Conservation (phyloP, 2,888 invertebrate genomes). For the Leptura quadrifasciata region DNA sequence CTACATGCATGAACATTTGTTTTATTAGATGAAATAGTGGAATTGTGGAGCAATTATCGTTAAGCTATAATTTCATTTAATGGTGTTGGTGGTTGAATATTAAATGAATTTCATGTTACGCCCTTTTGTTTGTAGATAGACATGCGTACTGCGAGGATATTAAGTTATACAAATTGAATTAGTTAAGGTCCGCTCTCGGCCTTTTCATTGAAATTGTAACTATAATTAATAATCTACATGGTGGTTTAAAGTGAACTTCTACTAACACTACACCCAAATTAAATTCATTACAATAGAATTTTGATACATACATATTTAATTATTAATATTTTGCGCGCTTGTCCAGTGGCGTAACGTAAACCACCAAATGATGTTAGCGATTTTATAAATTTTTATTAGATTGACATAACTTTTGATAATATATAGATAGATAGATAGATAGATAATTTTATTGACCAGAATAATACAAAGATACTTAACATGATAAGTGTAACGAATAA, state of each 20-base stretch:
- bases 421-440: too few relatives aligned
- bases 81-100: conserved; percentile 56
- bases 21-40: conserved; percentile 45
- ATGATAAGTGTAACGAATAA: too few relatives aligned
- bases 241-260: conserved; percentile 47
- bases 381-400: too few relatives aligned
- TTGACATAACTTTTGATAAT: too few relatives aligned
- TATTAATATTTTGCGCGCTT: conserved; percentile 22
- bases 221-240: conserved; percentile 53
- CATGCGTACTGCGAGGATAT: conserved; percentile 56
- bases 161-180: conserved; percentile 59
- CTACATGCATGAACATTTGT: conserved; percentile 38
- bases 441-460: too few relatives aligned
- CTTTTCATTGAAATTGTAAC: conserved; percentile 55
- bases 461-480: too few relatives aligned
- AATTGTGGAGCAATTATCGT: conserved; percentile 56
- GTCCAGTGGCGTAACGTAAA: conserved; percentile 3
- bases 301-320: conserved; percentile 36
- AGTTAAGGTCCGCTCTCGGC: conserved; percentile 55
- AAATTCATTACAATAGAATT: conserved; percentile 43
- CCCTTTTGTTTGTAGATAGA: conserved; percentile 59
- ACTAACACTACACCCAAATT: conserved; percentile 42
- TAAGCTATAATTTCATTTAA: conserved; percentile 59
- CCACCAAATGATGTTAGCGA: too few relatives aligned
- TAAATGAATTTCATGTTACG: conserved; percentile 56